A percentile compares a stretch with the other conserved stretches of the same genome.
phyloP scores from a whole-genome alignment of 1,140 invertebrate species.

The Meloidogyne floridensis region DNA sequence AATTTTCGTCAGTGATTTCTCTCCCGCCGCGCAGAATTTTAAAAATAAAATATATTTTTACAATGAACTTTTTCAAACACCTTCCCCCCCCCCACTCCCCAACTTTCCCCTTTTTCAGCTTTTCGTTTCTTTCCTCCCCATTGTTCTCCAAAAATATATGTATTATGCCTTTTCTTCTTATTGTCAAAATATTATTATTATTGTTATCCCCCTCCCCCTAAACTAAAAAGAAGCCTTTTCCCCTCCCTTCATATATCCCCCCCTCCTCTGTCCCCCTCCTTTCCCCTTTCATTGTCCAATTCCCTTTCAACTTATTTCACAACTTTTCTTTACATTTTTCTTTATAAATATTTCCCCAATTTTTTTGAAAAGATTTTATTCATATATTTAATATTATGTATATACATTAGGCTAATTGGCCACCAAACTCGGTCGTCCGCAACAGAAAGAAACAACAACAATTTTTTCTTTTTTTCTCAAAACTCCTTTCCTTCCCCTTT shows the following conservation, averaged over 20 bases:
- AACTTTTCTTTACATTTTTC: too few relatives aligned
- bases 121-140: neutral
- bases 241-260: too few relatives aligned
- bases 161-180: neutral
- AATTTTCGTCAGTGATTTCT: neutral
- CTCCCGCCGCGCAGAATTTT: neutral
- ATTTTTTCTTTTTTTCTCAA: neutral
- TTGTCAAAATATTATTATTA: neutral
- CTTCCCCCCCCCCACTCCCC: neutral
- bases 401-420: neutral
- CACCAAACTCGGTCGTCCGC: neutral
- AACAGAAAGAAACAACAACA: neutral
- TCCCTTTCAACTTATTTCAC: neutral
- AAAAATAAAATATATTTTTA: slow-evolving; percentile 2
- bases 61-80: neutral
- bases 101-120: neutral
- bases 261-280: neutral
- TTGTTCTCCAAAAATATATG: slow-evolving; percentile 8
- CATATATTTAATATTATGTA: too few relatives aligned
- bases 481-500: neutral
- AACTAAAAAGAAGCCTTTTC: neutral
- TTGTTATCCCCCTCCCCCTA: neutral
- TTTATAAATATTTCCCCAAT: too few relatives aligned
- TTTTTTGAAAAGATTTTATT: too few relatives aligned
- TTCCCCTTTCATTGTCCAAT: neutral